A percentile compares a stretch with the other conserved stretches of the same genome.
phyloP scores from a whole-genome alignment of 2,888 invertebrate genomes.

The Petrolisthes cinctipes region DNA sequence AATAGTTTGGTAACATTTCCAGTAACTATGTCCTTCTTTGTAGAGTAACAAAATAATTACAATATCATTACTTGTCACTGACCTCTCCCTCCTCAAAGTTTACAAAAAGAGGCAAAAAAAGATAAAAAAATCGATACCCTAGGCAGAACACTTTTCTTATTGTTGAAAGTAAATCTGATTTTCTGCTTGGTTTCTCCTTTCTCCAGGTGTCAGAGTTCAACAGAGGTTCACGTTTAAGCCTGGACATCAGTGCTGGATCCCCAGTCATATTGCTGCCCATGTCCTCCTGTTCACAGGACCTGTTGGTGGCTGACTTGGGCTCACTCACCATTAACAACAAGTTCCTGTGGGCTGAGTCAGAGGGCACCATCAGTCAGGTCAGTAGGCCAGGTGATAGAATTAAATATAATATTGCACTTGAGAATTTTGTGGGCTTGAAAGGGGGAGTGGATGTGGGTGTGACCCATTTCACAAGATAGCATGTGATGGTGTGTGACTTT shows the following conservation, averaged over 20 bases:
- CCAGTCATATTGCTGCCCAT: slow-evolving; percentile 90
- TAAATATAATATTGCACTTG: not conserved
- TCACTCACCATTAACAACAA: slow-evolving; percentile 82
- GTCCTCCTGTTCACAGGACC: slow-evolving; percentile 81
- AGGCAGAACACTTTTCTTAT: too few relatives aligned
- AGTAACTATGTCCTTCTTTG: not conserved
- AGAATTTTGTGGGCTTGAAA: too few relatives aligned
- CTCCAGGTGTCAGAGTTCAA: slow-evolving; percentile 56
- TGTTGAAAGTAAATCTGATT: too few relatives aligned
- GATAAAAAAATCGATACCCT: too few relatives aligned
- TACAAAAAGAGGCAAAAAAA: too few relatives aligned
- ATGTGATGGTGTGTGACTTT: not conserved
- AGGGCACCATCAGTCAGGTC: slow-evolving; percentile 66
- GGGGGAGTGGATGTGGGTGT: too few relatives aligned
- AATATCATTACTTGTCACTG: too few relatives aligned
- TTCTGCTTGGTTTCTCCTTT: not conserved
- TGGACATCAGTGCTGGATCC: slow-evolving; percentile 79
- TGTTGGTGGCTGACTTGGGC: slow-evolving; percentile 85
- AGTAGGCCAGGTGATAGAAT: slow-evolving; percentile 6
- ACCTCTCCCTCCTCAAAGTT: too few relatives aligned
- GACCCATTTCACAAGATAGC: not conserved
- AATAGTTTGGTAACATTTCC: too few relatives aligned
- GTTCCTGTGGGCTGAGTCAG: slow-evolving; percentile 74
- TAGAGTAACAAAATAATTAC: not conserved
- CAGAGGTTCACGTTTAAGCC: slow-evolving; percentile 73